phyloP scores from a whole-genome alignment of 2,888 invertebrate genomes.

The Drosophila anomalata region DNA sequence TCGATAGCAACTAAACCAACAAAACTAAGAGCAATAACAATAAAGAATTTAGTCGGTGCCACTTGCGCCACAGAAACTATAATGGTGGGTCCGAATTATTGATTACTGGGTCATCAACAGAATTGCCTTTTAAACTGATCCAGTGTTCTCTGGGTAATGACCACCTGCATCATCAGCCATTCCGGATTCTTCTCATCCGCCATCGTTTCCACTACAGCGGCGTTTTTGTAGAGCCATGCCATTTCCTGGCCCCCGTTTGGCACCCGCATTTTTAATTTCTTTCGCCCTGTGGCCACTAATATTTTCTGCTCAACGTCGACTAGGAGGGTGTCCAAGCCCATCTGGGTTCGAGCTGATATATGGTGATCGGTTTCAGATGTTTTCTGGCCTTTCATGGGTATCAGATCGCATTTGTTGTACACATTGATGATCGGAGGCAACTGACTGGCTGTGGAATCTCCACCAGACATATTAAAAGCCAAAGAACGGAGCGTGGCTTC shows the following conservation, averaged over 20 bases:
- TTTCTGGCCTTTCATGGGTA: neutral
- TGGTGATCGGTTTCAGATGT: slow-evolving; percentile 56
- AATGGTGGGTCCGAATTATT: neutral
- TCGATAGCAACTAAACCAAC: slow-evolving; percentile 41
- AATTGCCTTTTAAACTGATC: slow-evolving; percentile 85
- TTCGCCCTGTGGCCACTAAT: slow-evolving; percentile 85
- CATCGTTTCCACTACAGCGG: slow-evolving; percentile 85
- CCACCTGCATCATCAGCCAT: slow-evolving; percentile 85
- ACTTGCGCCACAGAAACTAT: slow-evolving; percentile 51
- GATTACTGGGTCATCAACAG: slow-evolving; percentile 52
- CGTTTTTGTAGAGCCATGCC: slow-evolving; percentile 88
- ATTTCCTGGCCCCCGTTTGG: slow-evolving; percentile 86
- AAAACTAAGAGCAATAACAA: slow-evolving; percentile 47
- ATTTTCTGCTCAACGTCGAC: slow-evolving; percentile 83
- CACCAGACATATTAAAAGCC: slow-evolving; percentile 75
- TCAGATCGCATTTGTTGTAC: slow-evolving; percentile 90
- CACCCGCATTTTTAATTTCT: slow-evolving; percentile 85
- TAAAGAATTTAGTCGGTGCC: slow-evolving; percentile 54
- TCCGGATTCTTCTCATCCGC: slow-evolving; percentile 85
- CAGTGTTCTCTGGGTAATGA: slow-evolving; percentile 85
- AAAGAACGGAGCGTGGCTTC: slow-evolving; percentile 87
- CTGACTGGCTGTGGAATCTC: slow-evolving; percentile 41
- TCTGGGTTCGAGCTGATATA: slow-evolving; percentile 85
- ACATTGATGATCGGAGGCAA: slow-evolving; percentile 87
- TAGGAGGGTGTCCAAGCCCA: slow-evolving; percentile 81